Evolutionary conservation across 1,140 invertebrate species (phyloP), one percentile per base, ranked within the genome.

Genomic region (Drosophila novamexicana): DNA sequence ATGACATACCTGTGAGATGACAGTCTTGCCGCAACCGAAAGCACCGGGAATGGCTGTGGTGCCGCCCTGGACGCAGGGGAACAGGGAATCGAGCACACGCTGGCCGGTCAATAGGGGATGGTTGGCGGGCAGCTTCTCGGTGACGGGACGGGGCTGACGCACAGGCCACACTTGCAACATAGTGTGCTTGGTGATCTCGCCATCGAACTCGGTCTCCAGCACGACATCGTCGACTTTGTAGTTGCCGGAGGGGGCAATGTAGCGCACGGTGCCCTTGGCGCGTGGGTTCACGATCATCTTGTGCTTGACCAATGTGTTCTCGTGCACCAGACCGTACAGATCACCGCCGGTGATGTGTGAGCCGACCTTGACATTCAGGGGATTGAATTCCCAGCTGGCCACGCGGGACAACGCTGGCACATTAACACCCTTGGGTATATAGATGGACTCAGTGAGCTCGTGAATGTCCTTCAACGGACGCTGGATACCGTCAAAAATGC

Each of bases 401-500:
- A 95, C 95, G 65, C 97, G 94, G 32, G 97, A 97, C 42, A 99
- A 93, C 37, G 96, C 95, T 40, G 98, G 98, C 68, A 97, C 95
- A 92, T 99, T 99, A n/a, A 99, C 95, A 94, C 99, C 99, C 94
- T 99, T 99, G 16, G 99, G 99, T 93, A 99, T 99, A 94, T 99
- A 99, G 93, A 99, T 99, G 91, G 97, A 98, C 82, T 97, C 94
- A 0, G 98, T 98, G 32, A 98, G 93, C 83, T 99, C 97, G 91
- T 97, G 95, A 93, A 99, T 99, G 91, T 99, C 98, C 91, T 99
- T 98, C 80, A 99, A 92, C 0, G 99, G 99, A 92, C 99, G 96
- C 93, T 99, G 99, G 93, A 99, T 99, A 95, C 98, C 98, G 93
- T 99, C 99, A 94, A 99, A 99, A 93, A 99, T 99, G 92, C 97